Base-by-base conservation (phyloP, 2,797 vertebrate genomes). In the Leptodactylus fallax region DNA sequence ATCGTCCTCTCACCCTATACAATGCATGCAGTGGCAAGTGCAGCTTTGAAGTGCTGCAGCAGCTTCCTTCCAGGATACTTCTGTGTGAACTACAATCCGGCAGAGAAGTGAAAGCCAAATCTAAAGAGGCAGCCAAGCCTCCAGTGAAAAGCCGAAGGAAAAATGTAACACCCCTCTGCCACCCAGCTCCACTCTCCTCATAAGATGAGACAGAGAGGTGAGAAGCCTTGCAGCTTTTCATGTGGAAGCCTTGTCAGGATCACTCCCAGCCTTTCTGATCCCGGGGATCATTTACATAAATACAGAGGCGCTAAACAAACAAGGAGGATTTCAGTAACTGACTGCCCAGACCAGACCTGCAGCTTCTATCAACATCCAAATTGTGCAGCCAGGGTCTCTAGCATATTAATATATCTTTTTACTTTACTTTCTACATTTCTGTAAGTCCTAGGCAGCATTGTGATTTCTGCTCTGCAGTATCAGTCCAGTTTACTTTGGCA, bases 211-310 rank as follows among this genome's bases (percentile, higher is more conserved):
- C 74, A 53, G 21, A 81, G 61, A 51, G 27, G 80, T 49, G 74
- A 21, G 72, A 87, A 87, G 65, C 79, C 23, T 10, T 51, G 56
- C 78, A 53, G 82, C 79, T 80, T 71, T 72, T 27, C 63, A 80
- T 71, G 53, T 79, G 36, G 65, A 81, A 49, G 47, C 36, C 74
- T 79, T 74, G 83, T 76, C 82, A 61, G 23, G 63, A 60, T 81
- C 21, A 61, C 82, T 85, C 78, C 47, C 53, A 55, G 51, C 60
- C 53, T 13, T 63, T 19, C 83, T 72, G 23, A 25, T 84, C 77
- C 51, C 74, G 23, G 47, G 53, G 69, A 21, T 27, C 47, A 77
- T 77, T 77, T 77, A 53, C 74, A 77, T 77, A 77, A 77, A 77
- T 51, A 53, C 49, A 53, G 8, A 77, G 49, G 74, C 49, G 49